Evolutionary conservation across 2,888 invertebrate genomes (phyloP).

Genomic region (Drosophila kanekoi): DNA sequence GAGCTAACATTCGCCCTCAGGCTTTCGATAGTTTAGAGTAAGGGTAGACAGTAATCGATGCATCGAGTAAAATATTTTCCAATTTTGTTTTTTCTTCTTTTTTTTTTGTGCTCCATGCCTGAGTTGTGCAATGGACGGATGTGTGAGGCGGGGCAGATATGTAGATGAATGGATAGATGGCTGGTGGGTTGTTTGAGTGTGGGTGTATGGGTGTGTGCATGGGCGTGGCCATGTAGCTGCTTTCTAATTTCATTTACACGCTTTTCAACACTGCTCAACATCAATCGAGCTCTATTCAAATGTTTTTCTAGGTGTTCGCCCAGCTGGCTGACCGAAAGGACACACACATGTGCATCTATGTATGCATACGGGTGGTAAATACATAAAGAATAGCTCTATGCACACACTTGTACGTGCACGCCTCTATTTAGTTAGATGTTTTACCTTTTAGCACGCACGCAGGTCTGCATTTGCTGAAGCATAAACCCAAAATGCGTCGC

Average conservation of each 20-base stretch:
- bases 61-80: neutral
- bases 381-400: neutral
- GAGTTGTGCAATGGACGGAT: constrained; percentile 6
- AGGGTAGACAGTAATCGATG: constrained; percentile 7
- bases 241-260: constrained; percentile 77
- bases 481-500: constrained; percentile 29
- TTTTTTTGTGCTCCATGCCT: constrained; percentile 22
- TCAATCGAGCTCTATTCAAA: constrained; percentile 71
- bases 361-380: constrained; percentile 9
- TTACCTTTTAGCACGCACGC: constrained; percentile 9
- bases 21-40: neutral
- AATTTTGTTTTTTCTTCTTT: neutral
- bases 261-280: constrained; percentile 61
- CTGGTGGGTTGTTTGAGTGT: constrained; percentile 16
- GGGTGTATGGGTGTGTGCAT: constrained; percentile 14
- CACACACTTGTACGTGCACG: neutral
- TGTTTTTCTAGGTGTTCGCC: constrained; percentile 56
- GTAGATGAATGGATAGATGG: constrained; percentile 16
- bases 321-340: constrained; percentile 17
- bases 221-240: constrained; percentile 28
- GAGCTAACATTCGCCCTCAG: too few species aligned
- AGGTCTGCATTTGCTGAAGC: constrained; percentile 14
- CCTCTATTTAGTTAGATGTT: constrained; percentile 5
- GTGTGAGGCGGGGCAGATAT: neutral
- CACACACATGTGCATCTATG: neutral